phyloP scores from a whole-genome alignment of 1,140 invertebrate genomes.

The Atta texana region DNA sequence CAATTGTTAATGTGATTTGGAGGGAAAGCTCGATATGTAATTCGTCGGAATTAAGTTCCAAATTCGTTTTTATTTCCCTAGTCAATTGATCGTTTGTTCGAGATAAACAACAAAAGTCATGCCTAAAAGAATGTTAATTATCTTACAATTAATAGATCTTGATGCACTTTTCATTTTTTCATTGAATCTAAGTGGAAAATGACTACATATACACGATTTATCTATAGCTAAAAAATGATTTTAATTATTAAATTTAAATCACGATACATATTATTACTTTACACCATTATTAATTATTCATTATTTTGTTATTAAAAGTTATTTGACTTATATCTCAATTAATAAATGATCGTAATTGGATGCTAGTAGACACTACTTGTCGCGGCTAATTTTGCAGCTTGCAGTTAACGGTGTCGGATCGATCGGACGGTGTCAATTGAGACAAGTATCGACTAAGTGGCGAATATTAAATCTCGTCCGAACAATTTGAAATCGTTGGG shows the following conservation, averaged over 20 bases:
- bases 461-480: conserved; percentile 44
- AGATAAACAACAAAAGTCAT: background rate
- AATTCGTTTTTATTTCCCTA: conserved; percentile 66
- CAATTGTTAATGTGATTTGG: conserved; percentile 28
- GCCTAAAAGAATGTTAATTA: background rate
- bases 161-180: background rate
- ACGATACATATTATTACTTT: background rate
- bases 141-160: background rate
- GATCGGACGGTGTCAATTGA: conserved; percentile 51
- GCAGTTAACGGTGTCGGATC: conserved; percentile 16
- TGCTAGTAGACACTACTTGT: conserved; percentile 7
- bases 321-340: conserved; percentile 26
- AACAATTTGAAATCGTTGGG: conserved; percentile 54
- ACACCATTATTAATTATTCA: background rate
- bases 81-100: background rate
- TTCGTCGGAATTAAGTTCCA: conserved; percentile 69
- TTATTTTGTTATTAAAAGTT: conserved; percentile 16
- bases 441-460: conserved; percentile 55
- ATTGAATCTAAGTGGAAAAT: background rate
- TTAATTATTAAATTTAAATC: background rate
- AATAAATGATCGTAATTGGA: conserved; percentile 38
- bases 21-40: conserved; percentile 63
- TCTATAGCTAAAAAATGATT: background rate
- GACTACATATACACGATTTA: background rate
- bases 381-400: conserved; percentile 36